Percentiles rank a stretch among this genome's conserved stretches.
Evolutionary conservation across 2,113 vertebrate genomes (phyloP).

Genomic region (Gorilla gorilla): DNA sequence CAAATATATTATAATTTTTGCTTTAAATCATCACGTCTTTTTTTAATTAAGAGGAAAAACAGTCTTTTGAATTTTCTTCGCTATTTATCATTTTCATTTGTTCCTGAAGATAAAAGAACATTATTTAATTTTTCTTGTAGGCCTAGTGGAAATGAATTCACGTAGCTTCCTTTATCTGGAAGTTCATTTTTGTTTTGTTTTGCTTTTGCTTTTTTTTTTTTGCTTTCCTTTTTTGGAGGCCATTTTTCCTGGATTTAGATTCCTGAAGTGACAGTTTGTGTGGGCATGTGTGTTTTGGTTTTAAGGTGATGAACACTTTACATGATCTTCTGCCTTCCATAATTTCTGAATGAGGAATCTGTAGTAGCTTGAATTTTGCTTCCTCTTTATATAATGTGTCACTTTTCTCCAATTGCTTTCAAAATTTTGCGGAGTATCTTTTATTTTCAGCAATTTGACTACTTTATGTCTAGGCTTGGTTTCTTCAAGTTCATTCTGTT

Average conservation of each 20-base stretch:
- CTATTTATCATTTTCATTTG: background rate
- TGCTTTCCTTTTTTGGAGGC: background rate
- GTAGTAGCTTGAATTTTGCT: background rate
- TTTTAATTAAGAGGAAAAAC: background rate
- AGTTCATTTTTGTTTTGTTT: background rate
- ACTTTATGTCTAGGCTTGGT: background rate
- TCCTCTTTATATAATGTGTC: background rate
- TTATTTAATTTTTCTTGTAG: background rate
- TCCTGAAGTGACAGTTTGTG: background rate
- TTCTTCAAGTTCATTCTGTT: background rate
- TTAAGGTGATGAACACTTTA: background rate
- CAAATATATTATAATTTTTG: background rate
- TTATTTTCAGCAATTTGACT: background rate
- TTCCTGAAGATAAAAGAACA: background rate
- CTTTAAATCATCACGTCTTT: conserved; percentile 10
- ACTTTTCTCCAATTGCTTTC: background rate
- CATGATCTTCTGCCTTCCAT: background rate
- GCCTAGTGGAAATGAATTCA: background rate
- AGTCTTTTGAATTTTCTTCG: background rate
- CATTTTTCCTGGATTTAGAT: background rate
- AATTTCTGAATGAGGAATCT: background rate
- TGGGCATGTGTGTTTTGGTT: background rate
- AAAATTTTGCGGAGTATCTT: background rate
- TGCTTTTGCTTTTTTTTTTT: background rate
- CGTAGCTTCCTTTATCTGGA: background rate